Percentiles rank a stretch among this genome's conserved stretches.
These are phyloP conservation scores for Perognathus longimembris DNA, from an alignment of 2,113 vertebrate species.

Conservation along the genomic window DNA sequence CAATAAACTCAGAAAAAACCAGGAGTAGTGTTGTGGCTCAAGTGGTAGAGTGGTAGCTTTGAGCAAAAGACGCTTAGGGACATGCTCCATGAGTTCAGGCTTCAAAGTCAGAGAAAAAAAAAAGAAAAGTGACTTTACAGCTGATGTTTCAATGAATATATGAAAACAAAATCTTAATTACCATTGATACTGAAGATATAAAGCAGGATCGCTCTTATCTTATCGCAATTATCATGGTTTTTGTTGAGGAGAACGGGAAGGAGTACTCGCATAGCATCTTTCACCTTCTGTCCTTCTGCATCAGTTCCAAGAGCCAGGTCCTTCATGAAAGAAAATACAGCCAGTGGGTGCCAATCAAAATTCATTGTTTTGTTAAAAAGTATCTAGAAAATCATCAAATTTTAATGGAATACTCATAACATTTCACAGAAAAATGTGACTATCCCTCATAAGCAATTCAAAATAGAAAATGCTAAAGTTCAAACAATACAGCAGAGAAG, in stretches of 20 bases:
- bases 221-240: conserved; percentile 91
- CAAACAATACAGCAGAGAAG: conserved; percentile 45
- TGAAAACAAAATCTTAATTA: conserved; percentile 76
- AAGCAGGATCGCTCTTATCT: conserved; percentile 96
- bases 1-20: too few species aligned
- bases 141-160: background rate
- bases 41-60: too few species aligned
- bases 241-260: conserved; percentile 94
- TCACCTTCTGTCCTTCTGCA: conserved; percentile 94
- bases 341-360: conserved; percentile 21
- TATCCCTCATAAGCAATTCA: background rate
- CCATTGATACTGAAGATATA: conserved; percentile 98
- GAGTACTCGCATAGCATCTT: conserved; percentile 96
- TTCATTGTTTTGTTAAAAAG: conserved; percentile 17
- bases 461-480: conserved; percentile 45
- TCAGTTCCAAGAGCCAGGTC: conserved; percentile 97
- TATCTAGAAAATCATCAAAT: conserved; percentile 36
- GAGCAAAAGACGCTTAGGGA: too few species aligned
- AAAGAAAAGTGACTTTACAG: background rate
- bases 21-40: too few species aligned
- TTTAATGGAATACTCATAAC: conserved; percentile 40
- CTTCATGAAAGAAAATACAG: conserved; percentile 81
- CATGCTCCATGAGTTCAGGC: too few species aligned
- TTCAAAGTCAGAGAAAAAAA: too few species aligned
- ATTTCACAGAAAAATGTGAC: conserved; percentile 34